Conservation (phyloP, 2,888 invertebrate species). For the Orthonychiurus folsomi region DNA sequence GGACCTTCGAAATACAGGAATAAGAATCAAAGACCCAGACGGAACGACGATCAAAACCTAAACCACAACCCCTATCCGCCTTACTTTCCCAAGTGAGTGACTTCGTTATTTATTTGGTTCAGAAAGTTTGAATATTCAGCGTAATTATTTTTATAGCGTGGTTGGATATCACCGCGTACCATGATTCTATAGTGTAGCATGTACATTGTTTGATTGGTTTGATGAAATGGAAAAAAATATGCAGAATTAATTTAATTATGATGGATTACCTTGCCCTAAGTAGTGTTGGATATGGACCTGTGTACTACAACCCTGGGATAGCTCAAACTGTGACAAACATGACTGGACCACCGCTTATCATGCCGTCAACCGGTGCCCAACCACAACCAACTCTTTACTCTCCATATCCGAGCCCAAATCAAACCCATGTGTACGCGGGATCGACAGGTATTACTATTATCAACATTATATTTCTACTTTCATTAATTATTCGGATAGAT, state of each 20-base stretch:
- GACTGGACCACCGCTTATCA: constrained; percentile 35
- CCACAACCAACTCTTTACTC: constrained; percentile 10
- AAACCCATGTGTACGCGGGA: neutral
- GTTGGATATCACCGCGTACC: too few relatives aligned
- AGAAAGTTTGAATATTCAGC: too few relatives aligned
- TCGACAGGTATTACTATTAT: neutral
- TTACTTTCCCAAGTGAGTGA: constrained; percentile 7
- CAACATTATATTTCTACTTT: too few relatives aligned
- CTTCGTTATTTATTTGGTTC: neutral
- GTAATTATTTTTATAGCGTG: too few relatives aligned
- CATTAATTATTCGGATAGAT: too few relatives aligned
- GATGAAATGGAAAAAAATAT: too few relatives aligned
- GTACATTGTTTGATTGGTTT: too few relatives aligned
- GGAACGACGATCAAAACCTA: constrained; percentile 3
- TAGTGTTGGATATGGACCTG: constrained; percentile 8
- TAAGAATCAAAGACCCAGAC: neutral
- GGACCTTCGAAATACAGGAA: neutral
- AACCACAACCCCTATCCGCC: neutral
- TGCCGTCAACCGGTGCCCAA: constrained; percentile 19
- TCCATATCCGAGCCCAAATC: constrained; percentile 7
- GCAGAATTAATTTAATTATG: neutral
- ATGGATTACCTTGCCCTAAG: too few relatives aligned
- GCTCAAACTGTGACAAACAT: constrained; percentile 27
- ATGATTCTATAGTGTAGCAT: too few relatives aligned
- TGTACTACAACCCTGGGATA: constrained; percentile 13